Percentiles rank a stretch among this genome's conserved stretches.
phyloP scores from a whole-genome alignment of 2,888 invertebrate genomes.

The Rhagophthalmus giganteus region DNA sequence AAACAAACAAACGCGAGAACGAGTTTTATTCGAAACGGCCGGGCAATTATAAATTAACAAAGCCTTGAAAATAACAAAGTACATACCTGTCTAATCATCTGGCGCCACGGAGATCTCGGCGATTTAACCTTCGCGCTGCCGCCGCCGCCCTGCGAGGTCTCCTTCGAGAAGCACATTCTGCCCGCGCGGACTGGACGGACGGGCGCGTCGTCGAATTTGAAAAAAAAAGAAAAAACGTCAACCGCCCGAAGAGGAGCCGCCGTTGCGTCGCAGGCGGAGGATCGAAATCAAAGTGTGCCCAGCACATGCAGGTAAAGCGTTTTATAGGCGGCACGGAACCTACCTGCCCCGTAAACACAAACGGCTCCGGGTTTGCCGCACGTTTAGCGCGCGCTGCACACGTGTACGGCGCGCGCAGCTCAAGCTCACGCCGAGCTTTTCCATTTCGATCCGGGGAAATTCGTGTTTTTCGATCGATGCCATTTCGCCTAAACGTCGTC shows the following conservation, averaged over 20 bases:
- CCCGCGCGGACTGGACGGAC: too few species aligned
- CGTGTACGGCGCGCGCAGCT: slow-evolving; percentile 50
- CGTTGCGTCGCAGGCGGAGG: slow-evolving; percentile 15
- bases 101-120: slow-evolving; percentile 62
- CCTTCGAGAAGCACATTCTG: slow-evolving; percentile 63
- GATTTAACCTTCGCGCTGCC: slow-evolving; percentile 38
- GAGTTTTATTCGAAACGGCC: background rate
- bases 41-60: background rate
- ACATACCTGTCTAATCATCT: slow-evolving; percentile 62
- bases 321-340: slow-evolving; percentile 42
- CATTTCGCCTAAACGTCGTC: too few species aligned
- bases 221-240: too few species aligned
- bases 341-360: slow-evolving; percentile 23
- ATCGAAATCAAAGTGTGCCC: slow-evolving; percentile 43
- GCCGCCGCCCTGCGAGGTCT: slow-evolving; percentile 49
- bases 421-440: slow-evolving; percentile 14
- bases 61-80: slow-evolving; percentile 1
- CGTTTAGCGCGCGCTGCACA: slow-evolving; percentile 52
- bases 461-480: too few species aligned
- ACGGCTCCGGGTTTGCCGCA: slow-evolving; percentile 28
- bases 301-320: slow-evolving; percentile 42
- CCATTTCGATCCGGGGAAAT: too few species aligned
- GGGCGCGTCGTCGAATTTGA: too few species aligned
- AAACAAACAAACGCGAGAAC: too few species aligned
- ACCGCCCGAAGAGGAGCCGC: too few species aligned